Conservation (phyloP, 2,113 vertebrate species). For the Ictalurus furcatus region DNA sequence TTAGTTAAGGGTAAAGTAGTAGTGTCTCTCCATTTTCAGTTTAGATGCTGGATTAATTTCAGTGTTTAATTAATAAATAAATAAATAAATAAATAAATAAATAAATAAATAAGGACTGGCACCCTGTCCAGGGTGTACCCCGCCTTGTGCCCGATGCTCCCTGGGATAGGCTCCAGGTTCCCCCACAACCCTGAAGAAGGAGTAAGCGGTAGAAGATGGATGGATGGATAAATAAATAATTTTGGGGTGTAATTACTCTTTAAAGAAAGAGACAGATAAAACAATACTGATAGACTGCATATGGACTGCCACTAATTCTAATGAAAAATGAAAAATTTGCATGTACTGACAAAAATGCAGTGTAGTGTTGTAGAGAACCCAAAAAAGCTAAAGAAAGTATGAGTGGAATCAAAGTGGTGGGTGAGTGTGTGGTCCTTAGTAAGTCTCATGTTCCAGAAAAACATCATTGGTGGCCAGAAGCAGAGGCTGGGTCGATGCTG, state of each 20-base stretch:
- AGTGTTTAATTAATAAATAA: neutral
- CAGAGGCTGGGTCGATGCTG: slow-evolving; percentile 87
- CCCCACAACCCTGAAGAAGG: no score
- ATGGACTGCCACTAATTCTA: slow-evolving; percentile 1
- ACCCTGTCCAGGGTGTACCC: no score
- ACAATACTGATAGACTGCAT: neutral
- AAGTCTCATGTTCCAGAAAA: slow-evolving; percentile 71
- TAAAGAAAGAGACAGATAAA: neutral
- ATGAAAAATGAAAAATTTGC: neutral
- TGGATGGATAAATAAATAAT: neutral
- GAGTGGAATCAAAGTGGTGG: neutral
- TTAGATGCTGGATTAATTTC: neutral
- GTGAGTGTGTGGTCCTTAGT: neutral
- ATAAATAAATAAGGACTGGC: no score
- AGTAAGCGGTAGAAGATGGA: no score
- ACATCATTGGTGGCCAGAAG: slow-evolving; percentile 81
- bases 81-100: no score
- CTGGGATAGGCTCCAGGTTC: no score
- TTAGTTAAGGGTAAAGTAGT: neutral
- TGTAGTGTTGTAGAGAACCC: neutral
- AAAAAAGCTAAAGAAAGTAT: neutral
- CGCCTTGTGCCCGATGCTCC: no score
- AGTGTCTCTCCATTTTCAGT: neutral
- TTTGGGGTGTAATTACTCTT: neutral
- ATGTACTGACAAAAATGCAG: neutral